These are phyloP conservation scores for Orchesellides sinensis DNA, from an alignment of 2,888 invertebrate genomes.

Conservation along the genomic window DNA sequence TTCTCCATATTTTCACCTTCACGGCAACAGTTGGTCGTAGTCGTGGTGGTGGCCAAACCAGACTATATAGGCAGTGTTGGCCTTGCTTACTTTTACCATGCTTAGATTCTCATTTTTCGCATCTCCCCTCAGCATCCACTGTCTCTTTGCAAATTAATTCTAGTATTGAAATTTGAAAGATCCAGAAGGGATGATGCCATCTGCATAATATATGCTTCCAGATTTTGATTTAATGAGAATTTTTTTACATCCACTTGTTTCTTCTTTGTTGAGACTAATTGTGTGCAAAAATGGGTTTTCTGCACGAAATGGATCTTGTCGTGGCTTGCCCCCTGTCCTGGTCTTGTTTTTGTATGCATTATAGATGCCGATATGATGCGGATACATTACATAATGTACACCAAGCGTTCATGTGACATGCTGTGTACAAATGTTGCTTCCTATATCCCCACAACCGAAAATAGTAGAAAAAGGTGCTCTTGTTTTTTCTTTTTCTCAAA, in stretches of 20 bases:
- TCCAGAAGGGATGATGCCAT: slow-evolving; percentile 17
- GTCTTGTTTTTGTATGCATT: not conserved
- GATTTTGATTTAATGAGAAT: slow-evolving; percentile 29
- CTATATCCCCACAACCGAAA: not conserved
- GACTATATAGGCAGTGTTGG: too few species aligned
- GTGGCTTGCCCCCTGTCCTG: not conserved
- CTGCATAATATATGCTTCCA: slow-evolving; percentile 55
- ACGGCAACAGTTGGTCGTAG: slow-evolving; percentile 23
- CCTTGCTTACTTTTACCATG: not conserved
- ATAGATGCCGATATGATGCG: too few species aligned
- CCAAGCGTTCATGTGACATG: too few species aligned
- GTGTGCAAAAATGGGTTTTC: slow-evolving; percentile 16
- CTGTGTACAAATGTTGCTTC: slow-evolving; percentile 16
- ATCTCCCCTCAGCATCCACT: not conserved
- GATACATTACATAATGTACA: too few species aligned
- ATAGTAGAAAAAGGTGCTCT: not conserved
- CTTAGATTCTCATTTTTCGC: not conserved
- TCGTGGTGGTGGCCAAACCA: slow-evolving; percentile 20
- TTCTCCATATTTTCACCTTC: slow-evolving; percentile 10
- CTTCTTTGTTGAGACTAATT: slow-evolving; percentile 9
- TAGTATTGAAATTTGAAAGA: not conserved
- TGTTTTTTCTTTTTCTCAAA: not conserved
- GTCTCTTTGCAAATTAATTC: not conserved
- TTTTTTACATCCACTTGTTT: too few species aligned
- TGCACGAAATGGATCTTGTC: not conserved